phyloP scores from a whole-genome alignment of 2,888 invertebrate genomes.

The Cloeon dipterum region DNA sequence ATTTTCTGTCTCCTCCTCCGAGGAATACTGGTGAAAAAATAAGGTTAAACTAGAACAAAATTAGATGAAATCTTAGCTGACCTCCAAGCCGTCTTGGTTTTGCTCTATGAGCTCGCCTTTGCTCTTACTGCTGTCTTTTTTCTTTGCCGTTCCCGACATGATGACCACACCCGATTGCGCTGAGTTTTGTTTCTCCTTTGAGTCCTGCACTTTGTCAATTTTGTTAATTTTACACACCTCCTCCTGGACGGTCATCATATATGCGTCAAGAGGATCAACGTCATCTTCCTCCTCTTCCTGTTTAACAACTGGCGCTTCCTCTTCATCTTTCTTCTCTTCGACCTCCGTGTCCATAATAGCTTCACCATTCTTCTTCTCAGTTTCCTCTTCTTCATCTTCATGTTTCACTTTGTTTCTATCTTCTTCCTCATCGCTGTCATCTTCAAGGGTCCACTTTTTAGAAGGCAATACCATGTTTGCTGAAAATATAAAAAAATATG shows the following conservation, averaged over 20 bases:
- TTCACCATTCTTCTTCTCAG: conserved; percentile 20
- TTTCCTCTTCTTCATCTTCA: conserved; percentile 21
- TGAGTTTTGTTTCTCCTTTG: conserved; percentile 16
- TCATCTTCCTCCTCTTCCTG: conserved; percentile 41
- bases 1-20: conserved; percentile 90
- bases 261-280: conserved; percentile 91
- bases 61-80: conserved; percentile 8
- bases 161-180: conserved; percentile 40
- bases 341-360: conserved; percentile 9
- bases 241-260: conserved; percentile 66
- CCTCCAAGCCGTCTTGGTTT: conserved; percentile 85
- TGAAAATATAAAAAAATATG: conserved; percentile 11
- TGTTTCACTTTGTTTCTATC: conserved; percentile 15
- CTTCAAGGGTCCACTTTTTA: conserved; percentile 89
- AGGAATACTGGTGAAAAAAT: conserved; percentile 47
- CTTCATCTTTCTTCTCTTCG: conserved; percentile 17
- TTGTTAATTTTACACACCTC: conserved; percentile 65
- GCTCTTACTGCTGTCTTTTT: conserved; percentile 39
- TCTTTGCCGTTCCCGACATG: conserved; percentile 65
- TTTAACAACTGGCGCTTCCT: conserved; percentile 15
- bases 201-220: conserved; percentile 28
- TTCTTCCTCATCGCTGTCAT: conserved; percentile 86
- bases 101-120: conserved; percentile 98
- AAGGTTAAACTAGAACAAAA: neutral
- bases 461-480: conserved; percentile 31